These are phyloP conservation scores for Sphenodon punctatus DNA, from an alignment of 2,797 vertebrate genomes.

Conservation along the genomic window DNA sequence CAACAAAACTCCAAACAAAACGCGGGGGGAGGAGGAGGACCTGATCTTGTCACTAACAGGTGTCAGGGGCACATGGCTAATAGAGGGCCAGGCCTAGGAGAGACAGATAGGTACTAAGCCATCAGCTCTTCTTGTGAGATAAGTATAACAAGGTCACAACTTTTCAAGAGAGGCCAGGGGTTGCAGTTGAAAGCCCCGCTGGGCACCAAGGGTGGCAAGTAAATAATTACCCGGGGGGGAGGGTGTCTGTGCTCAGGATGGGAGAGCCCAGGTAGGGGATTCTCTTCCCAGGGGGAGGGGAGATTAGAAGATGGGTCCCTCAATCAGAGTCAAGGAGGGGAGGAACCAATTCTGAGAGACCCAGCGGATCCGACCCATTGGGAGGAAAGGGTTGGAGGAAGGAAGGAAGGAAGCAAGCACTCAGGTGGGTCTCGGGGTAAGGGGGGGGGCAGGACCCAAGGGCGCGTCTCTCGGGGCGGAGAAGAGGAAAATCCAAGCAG, in stretches of 20 bases:
- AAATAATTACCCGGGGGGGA: neutral
- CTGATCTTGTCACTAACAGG: conserved; percentile 1
- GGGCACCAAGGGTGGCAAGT: neutral
- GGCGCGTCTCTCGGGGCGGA: no score
- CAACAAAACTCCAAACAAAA: neutral
- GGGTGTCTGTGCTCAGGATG: no score
- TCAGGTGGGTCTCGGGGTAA: neutral
- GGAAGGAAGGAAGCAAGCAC: neutral
- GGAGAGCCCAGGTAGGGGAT: conserved; percentile 10
- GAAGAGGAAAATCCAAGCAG: neutral
- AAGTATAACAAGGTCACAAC: neutral
- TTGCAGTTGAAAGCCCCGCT: no score
- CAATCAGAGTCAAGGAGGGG: no score
- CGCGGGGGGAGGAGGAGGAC: neutral
- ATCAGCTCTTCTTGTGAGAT: neutral
- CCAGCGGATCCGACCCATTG: neutral
- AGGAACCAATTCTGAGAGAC: neutral
- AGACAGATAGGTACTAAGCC: neutral
- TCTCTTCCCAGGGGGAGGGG: neutral
- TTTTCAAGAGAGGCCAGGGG: no score
- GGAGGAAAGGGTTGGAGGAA: no score
- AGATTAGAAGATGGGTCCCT: no score
- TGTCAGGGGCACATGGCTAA: conserved; percentile 39
- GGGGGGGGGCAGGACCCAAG: neutral
- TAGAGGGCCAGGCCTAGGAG: neutral